Conservation (phyloP, 2,797 vertebrate species). For the Novumbra hubbsi region DNA sequence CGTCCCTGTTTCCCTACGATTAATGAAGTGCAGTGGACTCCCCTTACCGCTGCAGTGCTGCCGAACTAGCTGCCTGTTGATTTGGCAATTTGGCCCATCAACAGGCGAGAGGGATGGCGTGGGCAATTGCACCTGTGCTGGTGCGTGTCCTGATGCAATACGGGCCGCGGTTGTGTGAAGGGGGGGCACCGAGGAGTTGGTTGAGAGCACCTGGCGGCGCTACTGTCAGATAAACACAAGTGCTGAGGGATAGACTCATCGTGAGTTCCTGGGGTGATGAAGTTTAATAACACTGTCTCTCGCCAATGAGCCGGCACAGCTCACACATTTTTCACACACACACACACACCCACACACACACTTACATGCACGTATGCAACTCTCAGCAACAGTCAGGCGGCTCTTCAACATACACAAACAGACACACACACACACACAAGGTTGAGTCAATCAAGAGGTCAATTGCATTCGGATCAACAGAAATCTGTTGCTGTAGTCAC, state of each 20-base stretch:
- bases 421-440: slow-evolving; percentile 1
- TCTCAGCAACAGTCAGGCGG: background rate
- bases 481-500: background rate
- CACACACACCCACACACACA: slow-evolving; percentile 14
- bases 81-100: slow-evolving; percentile 18
- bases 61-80: slow-evolving; percentile 11
- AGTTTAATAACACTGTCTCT: slow-evolving; percentile 25
- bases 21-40: slow-evolving; percentile 4
- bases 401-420: background rate
- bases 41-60: background rate
- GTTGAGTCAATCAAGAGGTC: background rate
- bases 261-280: slow-evolving; percentile 18
- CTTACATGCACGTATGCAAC: slow-evolving; percentile 1
- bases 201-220: background rate
- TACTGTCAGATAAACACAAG: background rate
- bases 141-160: slow-evolving; percentile 2
- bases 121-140: slow-evolving; percentile 9
- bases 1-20: slow-evolving; percentile 8
- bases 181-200: background rate
- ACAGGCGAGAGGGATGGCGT: slow-evolving; percentile 12
- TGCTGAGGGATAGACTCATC: slow-evolving; percentile 27
- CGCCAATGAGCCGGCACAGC: slow-evolving; percentile 29
- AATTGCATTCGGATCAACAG: background rate
- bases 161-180: slow-evolving; percentile 3
- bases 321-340: slow-evolving; percentile 16